Conservation (phyloP, 2,797 vertebrate species). For the Pipistrellus kuhlii region DNA sequence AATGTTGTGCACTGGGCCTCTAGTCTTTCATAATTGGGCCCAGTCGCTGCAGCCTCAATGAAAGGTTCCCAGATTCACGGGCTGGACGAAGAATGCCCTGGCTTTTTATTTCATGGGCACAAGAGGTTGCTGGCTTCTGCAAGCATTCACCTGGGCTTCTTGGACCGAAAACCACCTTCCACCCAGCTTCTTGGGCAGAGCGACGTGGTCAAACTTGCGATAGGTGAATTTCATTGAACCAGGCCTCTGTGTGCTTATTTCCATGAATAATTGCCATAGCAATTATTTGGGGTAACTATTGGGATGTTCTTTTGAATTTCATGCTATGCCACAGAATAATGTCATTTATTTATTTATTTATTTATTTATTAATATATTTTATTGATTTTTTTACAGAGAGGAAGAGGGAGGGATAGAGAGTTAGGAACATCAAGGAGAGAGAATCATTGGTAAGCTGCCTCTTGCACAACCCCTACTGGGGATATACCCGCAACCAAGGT, state of each 20-base stretch:
- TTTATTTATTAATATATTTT: too few species aligned
- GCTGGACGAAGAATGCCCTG: not conserved
- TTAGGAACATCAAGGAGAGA: too few species aligned
- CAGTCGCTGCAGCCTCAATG: not conserved
- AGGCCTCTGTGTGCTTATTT: not conserved
- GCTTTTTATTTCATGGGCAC: conserved; percentile 27
- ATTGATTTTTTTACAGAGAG: too few species aligned
- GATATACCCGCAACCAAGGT: too few species aligned
- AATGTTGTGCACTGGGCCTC: too few species aligned
- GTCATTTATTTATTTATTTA: not conserved
- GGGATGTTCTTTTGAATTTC: conserved; percentile 11
- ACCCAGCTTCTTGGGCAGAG: not conserved
- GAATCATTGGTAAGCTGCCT: too few species aligned
- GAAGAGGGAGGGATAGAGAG: too few species aligned
- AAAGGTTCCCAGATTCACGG: not conserved
- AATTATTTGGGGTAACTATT: not conserved
- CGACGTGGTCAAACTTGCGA: not conserved
- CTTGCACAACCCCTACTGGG: too few species aligned
- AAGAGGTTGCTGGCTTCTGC: not conserved
- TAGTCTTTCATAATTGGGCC: not conserved
- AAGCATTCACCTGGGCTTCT: not conserved
- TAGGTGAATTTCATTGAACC: not conserved
- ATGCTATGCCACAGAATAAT: conserved; percentile 17
- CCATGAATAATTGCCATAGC: not conserved
- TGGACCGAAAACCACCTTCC: not conserved